These are phyloP conservation scores for Artibeus lituratus DNA, from an alignment of 2,797 vertebrate species.

Conservation along the genomic window DNA sequence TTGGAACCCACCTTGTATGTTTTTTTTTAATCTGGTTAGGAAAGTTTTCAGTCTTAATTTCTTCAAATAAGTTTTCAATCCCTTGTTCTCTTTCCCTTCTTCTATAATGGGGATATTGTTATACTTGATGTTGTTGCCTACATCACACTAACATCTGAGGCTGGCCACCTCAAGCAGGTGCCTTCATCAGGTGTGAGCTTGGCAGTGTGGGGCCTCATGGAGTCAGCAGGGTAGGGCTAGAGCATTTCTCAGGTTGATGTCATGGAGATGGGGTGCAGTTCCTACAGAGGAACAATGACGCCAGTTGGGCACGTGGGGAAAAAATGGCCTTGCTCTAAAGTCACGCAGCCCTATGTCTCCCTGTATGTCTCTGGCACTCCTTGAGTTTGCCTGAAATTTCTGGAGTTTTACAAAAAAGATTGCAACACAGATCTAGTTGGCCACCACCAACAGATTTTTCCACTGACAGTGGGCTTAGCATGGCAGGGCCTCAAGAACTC, in stretches of 20 bases:
- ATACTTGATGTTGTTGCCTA: too few species aligned
- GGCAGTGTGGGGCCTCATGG: not conserved
- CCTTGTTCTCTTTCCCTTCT: too few species aligned
- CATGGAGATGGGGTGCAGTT: not conserved
- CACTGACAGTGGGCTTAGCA: not conserved
- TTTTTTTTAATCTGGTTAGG: too few species aligned
- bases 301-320: not conserved
- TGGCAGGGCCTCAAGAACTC: not conserved
- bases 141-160: too few species aligned
- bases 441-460: not conserved
- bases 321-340: not conserved
- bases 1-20: too few species aligned
- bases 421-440: not conserved
- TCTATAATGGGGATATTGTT: too few species aligned
- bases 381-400: not conserved
- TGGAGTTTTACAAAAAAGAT: too few species aligned
- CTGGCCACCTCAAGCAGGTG: not conserved
- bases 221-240: not conserved
- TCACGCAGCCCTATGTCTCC: not conserved
- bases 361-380: not conserved
- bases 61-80: too few species aligned
- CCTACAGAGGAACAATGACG: not conserved
- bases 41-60: too few species aligned
- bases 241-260: not conserved
- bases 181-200: not conserved